Conservation (phyloP, 1,140 invertebrate genomes). For the Apis laboriosa region DNA sequence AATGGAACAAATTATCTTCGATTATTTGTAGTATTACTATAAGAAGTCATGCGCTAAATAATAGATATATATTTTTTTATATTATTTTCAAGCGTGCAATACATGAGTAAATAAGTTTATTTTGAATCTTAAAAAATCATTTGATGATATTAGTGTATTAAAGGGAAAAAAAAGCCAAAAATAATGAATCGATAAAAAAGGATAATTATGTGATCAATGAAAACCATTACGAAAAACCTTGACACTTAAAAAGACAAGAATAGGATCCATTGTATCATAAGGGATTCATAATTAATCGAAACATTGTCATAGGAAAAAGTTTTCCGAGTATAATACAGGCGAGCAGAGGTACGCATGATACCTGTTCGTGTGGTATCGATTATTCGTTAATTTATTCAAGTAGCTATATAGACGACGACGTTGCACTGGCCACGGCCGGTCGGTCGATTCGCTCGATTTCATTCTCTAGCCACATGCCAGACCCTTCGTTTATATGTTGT, state of each 20-base stretch:
- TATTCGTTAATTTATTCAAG: slow-evolving; percentile 73
- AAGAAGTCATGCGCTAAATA: not conserved
- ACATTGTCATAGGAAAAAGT: not conserved
- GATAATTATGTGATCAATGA: not conserved
- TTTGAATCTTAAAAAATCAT: not conserved
- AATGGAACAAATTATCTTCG: not conserved
- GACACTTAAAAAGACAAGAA: not conserved
- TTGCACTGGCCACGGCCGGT: slow-evolving; percentile 58
- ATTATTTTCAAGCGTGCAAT: slow-evolving; percentile 13
- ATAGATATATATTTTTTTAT: slow-evolving; percentile 46
- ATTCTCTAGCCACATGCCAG: slow-evolving; percentile 50
- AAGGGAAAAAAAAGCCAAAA: not conserved
- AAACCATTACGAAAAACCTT: slow-evolving; percentile 2
- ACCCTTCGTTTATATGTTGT: slow-evolving; percentile 47
- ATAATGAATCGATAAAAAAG: not conserved
- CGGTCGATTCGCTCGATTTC: slow-evolving; percentile 65
- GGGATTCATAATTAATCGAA: not conserved
- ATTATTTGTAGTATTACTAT: not conserved
- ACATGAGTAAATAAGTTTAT: not conserved
- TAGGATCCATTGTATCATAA: not conserved
- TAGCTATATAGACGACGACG: slow-evolving; percentile 51
- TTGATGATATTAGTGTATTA: not conserved
- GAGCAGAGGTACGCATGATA: slow-evolving; percentile 35
- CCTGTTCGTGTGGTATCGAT: slow-evolving; percentile 61
- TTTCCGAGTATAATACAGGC: not conserved